Evolutionary conservation across 2,888 invertebrate genomes (phyloP).

Genomic region (Timandra comae): DNA sequence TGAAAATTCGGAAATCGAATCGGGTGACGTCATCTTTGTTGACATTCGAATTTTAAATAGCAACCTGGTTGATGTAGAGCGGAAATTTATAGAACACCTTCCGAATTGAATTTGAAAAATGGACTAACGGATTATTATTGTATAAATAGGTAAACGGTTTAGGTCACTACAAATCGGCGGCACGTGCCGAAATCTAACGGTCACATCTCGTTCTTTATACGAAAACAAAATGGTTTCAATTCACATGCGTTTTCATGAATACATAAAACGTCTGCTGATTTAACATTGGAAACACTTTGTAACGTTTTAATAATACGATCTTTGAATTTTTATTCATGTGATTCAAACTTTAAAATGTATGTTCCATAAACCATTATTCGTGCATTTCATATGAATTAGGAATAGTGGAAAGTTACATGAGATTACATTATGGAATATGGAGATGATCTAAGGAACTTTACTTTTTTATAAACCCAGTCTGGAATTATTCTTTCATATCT

Average conservation of each 20-base stretch:
- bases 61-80: constrained; percentile 38
- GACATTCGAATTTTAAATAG: constrained; percentile 51
- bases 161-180: constrained; percentile 37
- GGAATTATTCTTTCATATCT: too few relatives aligned
- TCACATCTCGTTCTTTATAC: constrained; percentile 14
- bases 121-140: constrained; percentile 36
- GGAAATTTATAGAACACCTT: constrained; percentile 50
- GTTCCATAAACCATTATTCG: too few relatives aligned
- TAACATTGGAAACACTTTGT: constrained; percentile 5
- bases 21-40: constrained; percentile 56
- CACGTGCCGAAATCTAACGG: constrained; percentile 45
- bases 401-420: too few relatives aligned
- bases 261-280: constrained; percentile 15
- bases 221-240: constrained; percentile 5
- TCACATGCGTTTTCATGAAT: constrained; percentile 7
- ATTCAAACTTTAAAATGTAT: too few relatives aligned
- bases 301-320: too few relatives aligned
- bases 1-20: constrained; percentile 56
- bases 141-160: constrained; percentile 38
- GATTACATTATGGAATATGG: too few relatives aligned
- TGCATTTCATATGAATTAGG: too few relatives aligned
- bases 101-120: constrained; percentile 45
- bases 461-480: too few relatives aligned
- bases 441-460: too few relatives aligned
- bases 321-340: too few relatives aligned